phyloP scores from a whole-genome alignment of 2,113 vertebrate species.

The Thomomys bottae region DNA sequence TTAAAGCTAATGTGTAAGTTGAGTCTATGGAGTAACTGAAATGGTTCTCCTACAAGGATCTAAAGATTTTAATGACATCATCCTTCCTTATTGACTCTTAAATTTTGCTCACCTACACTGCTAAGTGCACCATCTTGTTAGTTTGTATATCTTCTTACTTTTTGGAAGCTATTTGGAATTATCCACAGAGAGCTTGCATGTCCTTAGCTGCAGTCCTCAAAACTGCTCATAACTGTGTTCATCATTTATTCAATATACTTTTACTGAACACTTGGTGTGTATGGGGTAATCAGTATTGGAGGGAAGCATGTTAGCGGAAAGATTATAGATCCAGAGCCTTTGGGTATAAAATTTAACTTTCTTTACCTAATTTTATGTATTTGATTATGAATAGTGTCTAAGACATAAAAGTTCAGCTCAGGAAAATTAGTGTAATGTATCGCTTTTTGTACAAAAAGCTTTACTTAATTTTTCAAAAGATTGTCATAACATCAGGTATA shows the following conservation, averaged over 20 bases:
- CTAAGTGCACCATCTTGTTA: background rate
- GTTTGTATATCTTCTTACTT: background rate
- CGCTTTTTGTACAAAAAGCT: background rate
- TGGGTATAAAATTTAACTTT: background rate
- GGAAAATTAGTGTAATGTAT: background rate
- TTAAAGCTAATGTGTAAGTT: background rate
- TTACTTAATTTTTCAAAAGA: background rate
- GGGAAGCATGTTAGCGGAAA: background rate
- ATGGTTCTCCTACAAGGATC: background rate
- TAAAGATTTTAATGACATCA: background rate
- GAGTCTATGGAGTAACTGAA: background rate
- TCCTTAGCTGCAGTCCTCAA: background rate
- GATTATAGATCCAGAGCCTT: background rate
- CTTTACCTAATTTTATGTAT: background rate
- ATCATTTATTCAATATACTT: background rate
- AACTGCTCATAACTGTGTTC: background rate
- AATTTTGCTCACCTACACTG: background rate
- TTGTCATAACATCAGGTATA: background rate
- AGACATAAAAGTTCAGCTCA: background rate
- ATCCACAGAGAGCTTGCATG: background rate
- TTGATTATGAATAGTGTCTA: background rate
- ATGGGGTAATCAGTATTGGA: background rate
- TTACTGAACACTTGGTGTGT: background rate
- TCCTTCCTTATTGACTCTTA: background rate
- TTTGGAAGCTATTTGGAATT: background rate